Evolutionary conservation across 2,888 invertebrate species (phyloP).

Genomic region (Teleogryllus oceanicus): DNA sequence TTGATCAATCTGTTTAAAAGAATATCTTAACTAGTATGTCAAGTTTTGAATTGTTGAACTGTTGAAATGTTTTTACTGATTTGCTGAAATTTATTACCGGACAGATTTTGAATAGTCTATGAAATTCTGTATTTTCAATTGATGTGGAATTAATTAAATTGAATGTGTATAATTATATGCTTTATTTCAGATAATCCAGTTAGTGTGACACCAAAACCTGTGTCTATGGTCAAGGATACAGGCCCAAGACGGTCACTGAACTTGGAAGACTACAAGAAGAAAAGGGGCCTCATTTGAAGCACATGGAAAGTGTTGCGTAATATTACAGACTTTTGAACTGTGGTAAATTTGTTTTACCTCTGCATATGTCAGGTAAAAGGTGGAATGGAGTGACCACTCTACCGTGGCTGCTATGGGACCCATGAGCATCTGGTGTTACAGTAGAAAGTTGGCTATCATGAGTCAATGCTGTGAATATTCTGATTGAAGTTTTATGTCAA

Average conservation of each 20-base stretch:
- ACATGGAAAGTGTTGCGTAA: background rate
- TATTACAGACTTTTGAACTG: background rate
- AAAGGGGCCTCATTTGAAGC: slow-evolving; percentile 77
- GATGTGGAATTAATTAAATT: background rate
- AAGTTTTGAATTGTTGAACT: slow-evolving; percentile 27
- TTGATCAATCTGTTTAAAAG: too few species aligned
- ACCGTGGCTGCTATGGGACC: too few species aligned
- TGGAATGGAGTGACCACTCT: too few species aligned
- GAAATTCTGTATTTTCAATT: background rate
- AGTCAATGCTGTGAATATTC: background rate
- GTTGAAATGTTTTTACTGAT: background rate
- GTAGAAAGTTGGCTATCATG: background rate
- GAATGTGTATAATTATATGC: slow-evolving; percentile 33
- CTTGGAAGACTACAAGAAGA: slow-evolving; percentile 89
- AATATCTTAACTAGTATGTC: background rate
- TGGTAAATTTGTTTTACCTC: too few species aligned
- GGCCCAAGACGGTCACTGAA: slow-evolving; percentile 83
- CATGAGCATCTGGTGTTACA: background rate
- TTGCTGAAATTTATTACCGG: background rate
- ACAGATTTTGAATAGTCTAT: background rate
- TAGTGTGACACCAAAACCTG: slow-evolving; percentile 70
- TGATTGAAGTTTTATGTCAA: too few species aligned
- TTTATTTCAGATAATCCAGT: slow-evolving; percentile 62
- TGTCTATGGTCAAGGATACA: slow-evolving; percentile 69
- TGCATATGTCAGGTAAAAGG: too few species aligned